Conservation (phyloP, 2,113 vertebrate genomes). For the Hiodon alosoides region DNA sequence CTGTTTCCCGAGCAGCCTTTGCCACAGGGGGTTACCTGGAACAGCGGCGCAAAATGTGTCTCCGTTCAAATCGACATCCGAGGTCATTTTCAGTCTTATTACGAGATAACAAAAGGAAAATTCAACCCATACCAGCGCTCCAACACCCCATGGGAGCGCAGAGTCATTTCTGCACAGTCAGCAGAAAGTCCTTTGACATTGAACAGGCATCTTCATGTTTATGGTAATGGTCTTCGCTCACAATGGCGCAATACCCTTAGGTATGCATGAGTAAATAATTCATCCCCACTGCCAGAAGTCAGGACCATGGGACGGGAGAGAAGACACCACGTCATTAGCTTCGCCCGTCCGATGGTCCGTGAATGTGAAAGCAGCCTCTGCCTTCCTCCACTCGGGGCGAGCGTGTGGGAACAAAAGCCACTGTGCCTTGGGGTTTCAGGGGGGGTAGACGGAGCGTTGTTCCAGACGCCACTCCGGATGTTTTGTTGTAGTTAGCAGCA, state of each 20-base stretch:
- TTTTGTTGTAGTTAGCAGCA: not conserved
- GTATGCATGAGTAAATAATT: slow-evolving; percentile 51
- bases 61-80: too few species aligned
- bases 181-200: not conserved
- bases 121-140: too few species aligned
- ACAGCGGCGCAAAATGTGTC: too few species aligned
- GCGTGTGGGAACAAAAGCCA: too few species aligned
- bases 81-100: too few species aligned
- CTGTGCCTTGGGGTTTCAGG: too few species aligned
- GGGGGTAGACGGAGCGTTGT: too few species aligned
- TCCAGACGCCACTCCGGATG: too few species aligned
- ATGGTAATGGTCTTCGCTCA: slow-evolving; percentile 46
- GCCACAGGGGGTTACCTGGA: not conserved
- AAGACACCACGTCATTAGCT: not conserved
- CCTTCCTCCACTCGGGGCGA: too few species aligned
- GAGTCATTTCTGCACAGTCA: not conserved
- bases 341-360: too few species aligned
- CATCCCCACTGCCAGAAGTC: slow-evolving; percentile 41
- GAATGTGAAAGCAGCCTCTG: too few species aligned
- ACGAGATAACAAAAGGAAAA: too few species aligned
- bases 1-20: not conserved
- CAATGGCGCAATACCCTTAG: slow-evolving; percentile 58
- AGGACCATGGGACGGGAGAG: not conserved
- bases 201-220: slow-evolving; percentile 42
- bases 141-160: not conserved